Conservation (phyloP, 2,797 vertebrate genomes). For the Muscicapa comitata region DNA sequence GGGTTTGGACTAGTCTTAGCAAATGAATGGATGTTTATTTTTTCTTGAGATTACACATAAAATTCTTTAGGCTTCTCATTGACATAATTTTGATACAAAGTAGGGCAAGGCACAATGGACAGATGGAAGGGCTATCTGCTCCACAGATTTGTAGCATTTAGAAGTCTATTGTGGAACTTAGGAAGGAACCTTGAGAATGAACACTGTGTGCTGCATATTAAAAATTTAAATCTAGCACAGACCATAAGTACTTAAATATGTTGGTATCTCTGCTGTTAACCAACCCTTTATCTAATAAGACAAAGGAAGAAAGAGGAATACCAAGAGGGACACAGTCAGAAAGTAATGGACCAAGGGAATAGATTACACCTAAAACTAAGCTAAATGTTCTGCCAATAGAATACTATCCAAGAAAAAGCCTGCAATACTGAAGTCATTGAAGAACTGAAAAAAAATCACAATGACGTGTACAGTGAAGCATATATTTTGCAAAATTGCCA, state of each 20-base stretch:
- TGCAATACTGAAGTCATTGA: conserved; percentile 72
- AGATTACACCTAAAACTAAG: conserved; percentile 74
- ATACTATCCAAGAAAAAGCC: conserved; percentile 73
- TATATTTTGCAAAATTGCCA: conserved; percentile 27
- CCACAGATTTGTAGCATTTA: conserved; percentile 53
- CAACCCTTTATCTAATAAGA: not conserved
- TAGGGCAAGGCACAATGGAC: conserved; percentile 37
- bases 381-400: conserved; percentile 73
- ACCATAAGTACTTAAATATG: not conserved
- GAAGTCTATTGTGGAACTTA: conserved; percentile 41
- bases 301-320: not conserved
- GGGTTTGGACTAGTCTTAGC: conserved; percentile 12
- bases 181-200: not conserved
- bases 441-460: conserved; percentile 81
- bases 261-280: conserved; percentile 14
- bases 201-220: not conserved
- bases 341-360: not conserved
- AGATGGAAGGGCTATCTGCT: conserved; percentile 52
- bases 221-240: conserved; percentile 43
- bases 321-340: not conserved
- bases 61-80: conserved; percentile 44
- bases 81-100: conserved; percentile 54
- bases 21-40: conserved; percentile 37
- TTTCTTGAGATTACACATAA: conserved; percentile 2
- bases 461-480: not conserved